A percentile compares a stretch with the other conserved stretches of the same genome.
Evolutionary conservation across 2,888 invertebrate species (phyloP).

Genomic region (Globia sparganii): DNA sequence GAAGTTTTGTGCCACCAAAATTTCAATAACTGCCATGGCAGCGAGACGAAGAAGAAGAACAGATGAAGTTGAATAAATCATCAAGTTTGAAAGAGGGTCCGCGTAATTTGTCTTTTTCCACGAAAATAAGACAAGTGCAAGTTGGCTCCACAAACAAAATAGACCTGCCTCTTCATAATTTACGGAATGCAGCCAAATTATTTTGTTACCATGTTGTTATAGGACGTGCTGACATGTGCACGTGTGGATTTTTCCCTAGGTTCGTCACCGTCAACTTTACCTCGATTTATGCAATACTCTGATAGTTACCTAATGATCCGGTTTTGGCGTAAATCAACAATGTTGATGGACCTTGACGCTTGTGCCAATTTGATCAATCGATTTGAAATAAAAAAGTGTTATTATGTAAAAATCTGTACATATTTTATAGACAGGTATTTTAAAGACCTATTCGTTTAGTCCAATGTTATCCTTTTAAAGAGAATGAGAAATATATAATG

Average conservation of each 20-base stretch:
- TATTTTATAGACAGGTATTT: constrained; percentile 12
- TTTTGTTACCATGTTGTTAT: constrained; percentile 12
- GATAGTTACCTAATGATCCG: constrained; percentile 49
- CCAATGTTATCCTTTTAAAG: constrained; percentile 6
- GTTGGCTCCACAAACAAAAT: neutral
- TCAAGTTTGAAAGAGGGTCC: neutral
- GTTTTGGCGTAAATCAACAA: constrained; percentile 39
- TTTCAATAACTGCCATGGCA: too few relatives aligned
- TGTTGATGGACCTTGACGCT: constrained; percentile 45
- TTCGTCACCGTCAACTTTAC: constrained; percentile 33
- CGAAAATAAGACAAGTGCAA: neutral
- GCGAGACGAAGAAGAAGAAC: too few relatives aligned
- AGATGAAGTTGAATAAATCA: neutral
- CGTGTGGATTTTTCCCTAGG: constrained; percentile 9
- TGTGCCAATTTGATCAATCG: constrained; percentile 49
- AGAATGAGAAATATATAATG: constrained; percentile 10
- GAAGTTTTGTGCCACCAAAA: too few relatives aligned
- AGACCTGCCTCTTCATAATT: neutral
- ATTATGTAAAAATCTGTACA: constrained; percentile 33
- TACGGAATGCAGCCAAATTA: constrained; percentile 20
- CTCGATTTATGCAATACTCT: constrained; percentile 32
- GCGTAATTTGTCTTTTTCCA: neutral
- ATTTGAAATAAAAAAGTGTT: constrained; percentile 25
- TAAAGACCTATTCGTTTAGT: neutral
- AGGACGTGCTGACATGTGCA: constrained; percentile 1